Evolutionary conservation across 1,140 invertebrate species (phyloP), one percentile per base, ranked within the genome.

Genomic region (Scaptomyza hsui): DNA sequence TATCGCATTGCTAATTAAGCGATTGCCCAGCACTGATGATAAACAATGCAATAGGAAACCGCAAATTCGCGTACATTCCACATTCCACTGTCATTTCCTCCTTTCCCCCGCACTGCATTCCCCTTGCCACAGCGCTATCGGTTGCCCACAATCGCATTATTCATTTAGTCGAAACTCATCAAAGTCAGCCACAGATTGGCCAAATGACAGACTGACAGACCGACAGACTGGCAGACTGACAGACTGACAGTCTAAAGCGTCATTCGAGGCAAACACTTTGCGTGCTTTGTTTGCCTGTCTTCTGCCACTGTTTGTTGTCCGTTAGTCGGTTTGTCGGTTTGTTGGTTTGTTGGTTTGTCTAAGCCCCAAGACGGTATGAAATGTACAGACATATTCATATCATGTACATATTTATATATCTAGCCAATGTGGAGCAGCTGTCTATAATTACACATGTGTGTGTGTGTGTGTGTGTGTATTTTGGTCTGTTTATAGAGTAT

Each of bases 341-440:
- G 19, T 15, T 48, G 41, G 56, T 44, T 56, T n/a, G 44, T 21
- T 60, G 51, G 55, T 47, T 18, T 44, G 53, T 55, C 60, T 49
- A 56, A 70, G 60, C 67, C 44, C 60, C 60, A 63, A 70, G 67
- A 63, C 51, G 35, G 67, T 70, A 51, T 56, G 32, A 39, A 56
- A 48, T 26, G 39, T 44, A 57, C 45, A 61, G 26, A 60, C 9
- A 37, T 44, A 21, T 37, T 24, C 26, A 60, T 51, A 51, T 12
- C 26, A 60, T 51, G 49, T 9, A 44, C 13, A 41, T n/a, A 48
- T 18, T 41, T 35, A 48, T 13, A 42, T n/a, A 59, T 55, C 56
- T 69, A 18, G 55, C 24, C 63, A 68, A 72, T 72, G 64, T 72
- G 56, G 64, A 72, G 64, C 70, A 72, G 70, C 70, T 68, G 63